These are phyloP conservation scores for Perca schrenkii DNA, from an alignment of 2,113 vertebrate genomes.

Conservation along the genomic window DNA sequence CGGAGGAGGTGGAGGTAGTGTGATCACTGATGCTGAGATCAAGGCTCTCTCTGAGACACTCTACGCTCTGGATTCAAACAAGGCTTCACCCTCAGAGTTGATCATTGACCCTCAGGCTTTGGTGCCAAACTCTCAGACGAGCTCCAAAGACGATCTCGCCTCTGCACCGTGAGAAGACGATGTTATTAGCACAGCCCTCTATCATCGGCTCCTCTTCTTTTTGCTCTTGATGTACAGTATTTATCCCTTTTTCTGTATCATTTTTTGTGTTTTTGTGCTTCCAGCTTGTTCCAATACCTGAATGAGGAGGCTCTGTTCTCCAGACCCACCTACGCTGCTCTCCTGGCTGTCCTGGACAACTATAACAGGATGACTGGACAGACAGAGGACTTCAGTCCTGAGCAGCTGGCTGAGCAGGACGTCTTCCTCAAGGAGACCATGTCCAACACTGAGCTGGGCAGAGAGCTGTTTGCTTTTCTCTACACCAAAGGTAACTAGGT, in stretches of 20 bases:
- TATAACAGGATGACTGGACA: slow-evolving; percentile 88
- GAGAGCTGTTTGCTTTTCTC: slow-evolving; percentile 89
- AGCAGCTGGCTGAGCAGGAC: slow-evolving; percentile 90
- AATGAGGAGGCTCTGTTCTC: slow-evolving; percentile 89
- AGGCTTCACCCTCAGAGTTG: slow-evolving; percentile 84
- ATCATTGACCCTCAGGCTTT: slow-evolving; percentile 86
- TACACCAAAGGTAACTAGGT: slow-evolving; percentile 84
- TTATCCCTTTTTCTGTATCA: fast-evolving
- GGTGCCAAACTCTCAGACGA: slow-evolving; percentile 75
- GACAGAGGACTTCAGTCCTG: slow-evolving; percentile 83
- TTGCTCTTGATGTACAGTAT: neutral
- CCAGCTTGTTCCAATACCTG: slow-evolving; percentile 89
- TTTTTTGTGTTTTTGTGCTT: neutral
- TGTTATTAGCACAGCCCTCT: neutral
- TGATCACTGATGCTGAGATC: slow-evolving; percentile 86
- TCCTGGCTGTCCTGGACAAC: slow-evolving; percentile 92
- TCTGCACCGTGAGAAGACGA: slow-evolving; percentile 83
- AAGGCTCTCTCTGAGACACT: slow-evolving; percentile 88
- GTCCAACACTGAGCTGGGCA: slow-evolving; percentile 88
- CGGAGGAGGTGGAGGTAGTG: neutral
- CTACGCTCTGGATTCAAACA: slow-evolving; percentile 88
- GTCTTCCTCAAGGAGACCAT: slow-evolving; percentile 88
- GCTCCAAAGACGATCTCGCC: slow-evolving; percentile 79
- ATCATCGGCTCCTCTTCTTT: neutral
- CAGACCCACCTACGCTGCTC: slow-evolving; percentile 89